Evolutionary conservation across 2,113 vertebrate genomes (phyloP).

Genomic region (Limanda limanda): DNA sequence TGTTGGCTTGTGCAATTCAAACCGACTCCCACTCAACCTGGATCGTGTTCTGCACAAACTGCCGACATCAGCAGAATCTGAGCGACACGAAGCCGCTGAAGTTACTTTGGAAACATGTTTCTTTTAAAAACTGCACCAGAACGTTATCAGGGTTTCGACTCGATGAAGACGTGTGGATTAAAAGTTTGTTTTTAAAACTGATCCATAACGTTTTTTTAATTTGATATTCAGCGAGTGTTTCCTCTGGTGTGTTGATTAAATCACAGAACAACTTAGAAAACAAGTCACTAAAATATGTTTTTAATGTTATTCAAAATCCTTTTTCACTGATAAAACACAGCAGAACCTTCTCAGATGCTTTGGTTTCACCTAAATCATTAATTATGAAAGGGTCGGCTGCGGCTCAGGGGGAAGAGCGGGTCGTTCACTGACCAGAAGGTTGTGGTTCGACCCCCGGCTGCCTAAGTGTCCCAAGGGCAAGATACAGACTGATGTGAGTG

Average conservation of each 20-base stretch:
- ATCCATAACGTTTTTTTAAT: too few relatives aligned
- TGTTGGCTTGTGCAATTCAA: conserved; percentile 50
- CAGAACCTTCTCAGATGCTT: background rate
- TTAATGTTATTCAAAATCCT: background rate
- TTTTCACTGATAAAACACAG: background rate
- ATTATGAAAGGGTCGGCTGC: too few relatives aligned
- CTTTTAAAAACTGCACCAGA: background rate
- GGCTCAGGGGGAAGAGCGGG: too few relatives aligned
- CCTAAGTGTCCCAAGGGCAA: too few relatives aligned
- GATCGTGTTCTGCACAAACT: conserved; percentile 49
- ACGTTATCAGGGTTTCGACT: background rate
- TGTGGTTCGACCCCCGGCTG: too few relatives aligned
- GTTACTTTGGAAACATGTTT: conserved; percentile 8
- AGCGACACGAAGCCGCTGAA: conserved; percentile 27
- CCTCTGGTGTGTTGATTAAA: too few relatives aligned
- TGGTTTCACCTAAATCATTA: background rate
- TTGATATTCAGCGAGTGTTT: too few relatives aligned
- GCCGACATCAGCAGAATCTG: conserved; percentile 42
- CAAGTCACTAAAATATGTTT: background rate
- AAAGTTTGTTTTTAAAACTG: background rate
- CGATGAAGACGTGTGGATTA: too few relatives aligned
- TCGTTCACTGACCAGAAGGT: too few relatives aligned
- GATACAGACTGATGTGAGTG: too few relatives aligned
- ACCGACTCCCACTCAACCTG: conserved; percentile 55
- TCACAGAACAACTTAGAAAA: too few relatives aligned